Evolutionary conservation across 2,888 invertebrate species (phyloP), one percentile per base, ranked within the genome.

Genomic region (Caenorhabditis doughertyi): DNA sequence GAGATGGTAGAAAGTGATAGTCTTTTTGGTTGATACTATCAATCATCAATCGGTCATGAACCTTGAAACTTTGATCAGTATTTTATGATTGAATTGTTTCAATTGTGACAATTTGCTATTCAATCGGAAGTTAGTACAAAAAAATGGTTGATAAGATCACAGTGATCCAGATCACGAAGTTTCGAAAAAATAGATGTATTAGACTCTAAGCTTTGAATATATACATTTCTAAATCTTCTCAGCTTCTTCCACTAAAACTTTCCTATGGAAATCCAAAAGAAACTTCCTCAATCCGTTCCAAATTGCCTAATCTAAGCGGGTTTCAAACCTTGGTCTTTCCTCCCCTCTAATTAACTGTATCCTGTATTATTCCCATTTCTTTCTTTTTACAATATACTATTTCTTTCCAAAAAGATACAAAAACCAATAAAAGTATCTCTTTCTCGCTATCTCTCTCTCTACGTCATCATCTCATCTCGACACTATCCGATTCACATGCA

Each of bases 401-500:
- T 32, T 18, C n/a, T 11, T 25, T 25, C 44, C 23, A 21, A 65
- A 16, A 11, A 51, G 32, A 49, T 39, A 72, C 68, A 47, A 44
- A 71, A 71, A 71, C 35, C 55, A 64, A 73, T 73, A 64, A 73
- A 73, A 73, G 9, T 56, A 32, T 27, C 7, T 27, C 18, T 13
- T 18, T 21, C n/a, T 53, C 39, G 9, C 11, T 39, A 3, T 39
- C 21, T 27, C 29, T 13, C 21, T 21, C 21, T 53, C 42, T 42
- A 73, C 73, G 64, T 64, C 73, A 64, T 21, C 42, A 16, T 49
- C 18, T 68, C 39, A 29, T 70, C 71, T 60, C 58, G 71, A 60
- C n/a, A 47, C 58, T 58, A 71, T 60, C 71, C 71, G 27, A 71
- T 71, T 70, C 56, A 35, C 39, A 32, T 47, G 62, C 39, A 72